Evolutionary conservation across 2,797 vertebrate genomes (phyloP), one percentile per base, ranked within the genome.

Genomic region (Esox lucius): DNA sequence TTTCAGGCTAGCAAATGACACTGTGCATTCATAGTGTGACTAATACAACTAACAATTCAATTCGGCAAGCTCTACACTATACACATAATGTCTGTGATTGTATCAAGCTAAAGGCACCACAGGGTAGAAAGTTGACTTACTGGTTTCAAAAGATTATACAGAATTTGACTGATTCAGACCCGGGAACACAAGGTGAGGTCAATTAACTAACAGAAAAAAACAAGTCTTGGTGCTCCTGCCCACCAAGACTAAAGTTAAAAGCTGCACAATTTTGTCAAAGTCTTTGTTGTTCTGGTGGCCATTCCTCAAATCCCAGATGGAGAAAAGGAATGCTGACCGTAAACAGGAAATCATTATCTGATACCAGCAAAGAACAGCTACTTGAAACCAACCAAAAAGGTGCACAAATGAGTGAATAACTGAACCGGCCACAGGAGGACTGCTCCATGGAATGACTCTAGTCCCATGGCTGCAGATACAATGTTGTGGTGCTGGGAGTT

Each of bases 261-360:
- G 9, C 42, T 46, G 42, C 2, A 11, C 42, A 46, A 4, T 46
- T 46, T 79, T 77, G 78, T 83, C 77, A 72, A 35, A 83, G 51
- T 24, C 77, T 72, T 46, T 70, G 35, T 70, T 26, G 75, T 70
- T 78, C 73, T 79, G 76, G 82, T 76, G 75, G 73, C 77, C 0
- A 3, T 78, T 71, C 51, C 46, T 61, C 64, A 56, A 35, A 26
- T 31, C 48, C 42, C 72, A 17, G 78, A 65, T 77, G 77, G 78
- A 81, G 85, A 67, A 72, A 64, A 87, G 78, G 80, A 87, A 86
- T 77, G 77, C 72, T 70, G 68, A 70, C 72, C 83, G 76, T 75
- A 86, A 89, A 88, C 87, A 90, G 85, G 83, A 90, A 85, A 85
- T 75, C 1, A 49, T 69, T 66, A 85, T 87, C 77, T 73, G 82